A percentile compares a stretch with the other conserved stretches of the same genome.
Evolutionary conservation across 1,140 invertebrate species (phyloP).

Genomic region (Trichonephila clavipes): DNA sequence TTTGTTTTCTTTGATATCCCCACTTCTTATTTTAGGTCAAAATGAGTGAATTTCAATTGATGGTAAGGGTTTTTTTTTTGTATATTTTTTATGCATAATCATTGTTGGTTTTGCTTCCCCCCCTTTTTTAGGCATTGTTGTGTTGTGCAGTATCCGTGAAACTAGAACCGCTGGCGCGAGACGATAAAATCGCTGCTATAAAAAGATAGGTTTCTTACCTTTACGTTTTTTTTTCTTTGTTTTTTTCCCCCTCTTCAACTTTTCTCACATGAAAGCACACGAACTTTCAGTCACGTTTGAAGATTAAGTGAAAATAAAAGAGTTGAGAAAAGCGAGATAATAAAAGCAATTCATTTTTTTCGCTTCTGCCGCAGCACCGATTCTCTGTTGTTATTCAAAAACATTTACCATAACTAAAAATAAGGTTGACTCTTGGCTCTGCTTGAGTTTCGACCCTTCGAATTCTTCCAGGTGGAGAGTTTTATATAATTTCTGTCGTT

Average conservation of each 20-base stretch:
- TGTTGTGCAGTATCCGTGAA: background rate
- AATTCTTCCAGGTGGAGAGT: no score
- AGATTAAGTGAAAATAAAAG: background rate
- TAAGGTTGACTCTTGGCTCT: no score
- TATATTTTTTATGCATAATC: background rate
- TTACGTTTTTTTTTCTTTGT: background rate
- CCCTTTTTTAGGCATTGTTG: background rate
- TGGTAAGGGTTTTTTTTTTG: background rate
- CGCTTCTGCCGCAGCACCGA: background rate
- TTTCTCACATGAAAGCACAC: slow-evolving; percentile 9
- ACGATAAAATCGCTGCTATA: background rate
- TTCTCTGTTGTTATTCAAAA: no score
- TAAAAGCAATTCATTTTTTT: background rate
- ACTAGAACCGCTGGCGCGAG: background rate
- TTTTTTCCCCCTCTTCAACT: background rate
- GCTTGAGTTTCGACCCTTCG: no score
- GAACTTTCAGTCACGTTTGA: background rate
- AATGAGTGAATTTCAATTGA: background rate
- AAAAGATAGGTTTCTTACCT: background rate
- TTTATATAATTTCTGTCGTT: no score
- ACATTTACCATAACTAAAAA: no score
- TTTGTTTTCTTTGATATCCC: background rate
- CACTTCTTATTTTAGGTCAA: slow-evolving; percentile 12
- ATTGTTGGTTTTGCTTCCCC: background rate
- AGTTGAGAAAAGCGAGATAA: background rate